Evolutionary conservation across 2,113 vertebrate genomes (phyloP).

Genomic region (Labrus mixtus): DNA sequence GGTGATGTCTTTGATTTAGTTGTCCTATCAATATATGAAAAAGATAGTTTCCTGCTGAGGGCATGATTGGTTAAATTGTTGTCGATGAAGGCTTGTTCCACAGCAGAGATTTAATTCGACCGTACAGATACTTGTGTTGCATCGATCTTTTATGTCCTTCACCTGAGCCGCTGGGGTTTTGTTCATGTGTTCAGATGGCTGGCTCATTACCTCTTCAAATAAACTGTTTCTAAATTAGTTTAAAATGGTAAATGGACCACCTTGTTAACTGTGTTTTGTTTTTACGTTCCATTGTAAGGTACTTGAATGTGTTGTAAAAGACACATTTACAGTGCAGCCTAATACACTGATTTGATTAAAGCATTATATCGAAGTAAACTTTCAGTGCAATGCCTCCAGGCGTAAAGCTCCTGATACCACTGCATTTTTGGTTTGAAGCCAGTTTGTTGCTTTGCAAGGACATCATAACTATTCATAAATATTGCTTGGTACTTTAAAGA

Average conservation of each 20-base stretch:
- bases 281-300: not conserved
- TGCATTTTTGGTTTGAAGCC: not conserved
- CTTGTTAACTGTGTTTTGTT: not conserved
- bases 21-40: not conserved
- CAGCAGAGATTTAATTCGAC: constrained; percentile 32
- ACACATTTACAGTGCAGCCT: not conserved
- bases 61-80: not conserved
- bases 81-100: constrained; percentile 13
- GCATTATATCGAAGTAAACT: not conserved
- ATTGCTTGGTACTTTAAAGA: constrained; percentile 7
- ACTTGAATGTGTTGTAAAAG: not conserved
- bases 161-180: constrained; percentile 12
- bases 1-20: not conserved
- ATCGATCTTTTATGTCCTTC: constrained; percentile 7
- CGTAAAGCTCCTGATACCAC: not conserved
- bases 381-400: not conserved
- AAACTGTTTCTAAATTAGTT: not conserved
- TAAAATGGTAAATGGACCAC: not conserved
- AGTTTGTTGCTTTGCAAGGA: constrained; percentile 10
- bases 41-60: not conserved
- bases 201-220: constrained; percentile 21
- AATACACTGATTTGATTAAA: not conserved
- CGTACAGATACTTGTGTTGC: not conserved
- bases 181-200: not conserved
- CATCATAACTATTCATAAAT: constrained; percentile 15